These are phyloP conservation scores for Aethes cnicana DNA, from an alignment of 2,888 invertebrate species.

Conservation along the genomic window DNA sequence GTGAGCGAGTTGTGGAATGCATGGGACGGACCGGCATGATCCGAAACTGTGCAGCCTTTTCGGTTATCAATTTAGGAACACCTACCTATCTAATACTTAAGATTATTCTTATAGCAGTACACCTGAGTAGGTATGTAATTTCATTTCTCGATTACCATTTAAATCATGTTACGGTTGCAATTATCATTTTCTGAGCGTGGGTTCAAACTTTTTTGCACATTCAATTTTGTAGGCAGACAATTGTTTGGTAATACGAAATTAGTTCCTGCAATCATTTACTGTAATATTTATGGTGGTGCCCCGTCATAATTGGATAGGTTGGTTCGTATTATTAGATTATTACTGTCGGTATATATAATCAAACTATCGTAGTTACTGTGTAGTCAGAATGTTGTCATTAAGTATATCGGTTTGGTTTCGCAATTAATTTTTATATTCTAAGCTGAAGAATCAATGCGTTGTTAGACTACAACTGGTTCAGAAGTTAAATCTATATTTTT, in stretches of 20 bases:
- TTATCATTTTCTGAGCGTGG: conserved; percentile 41
- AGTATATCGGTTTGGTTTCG: conserved; percentile 3
- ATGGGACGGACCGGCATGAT: conserved; percentile 71
- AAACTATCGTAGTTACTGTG: conserved; percentile 58
- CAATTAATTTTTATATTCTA: background rate
- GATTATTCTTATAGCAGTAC: conserved; percentile 40
- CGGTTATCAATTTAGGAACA: conserved; percentile 57
- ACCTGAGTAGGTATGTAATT: conserved; percentile 31
- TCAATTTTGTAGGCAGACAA: conserved; percentile 45
- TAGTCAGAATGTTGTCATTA: conserved; percentile 46
- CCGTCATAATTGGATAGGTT: conserved; percentile 36
- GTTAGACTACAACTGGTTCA: no score
- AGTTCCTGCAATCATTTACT: conserved; percentile 55
- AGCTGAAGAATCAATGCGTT: background rate
- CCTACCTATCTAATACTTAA: conserved; percentile 39
- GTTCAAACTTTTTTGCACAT: conserved; percentile 41
- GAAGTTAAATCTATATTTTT: no score
- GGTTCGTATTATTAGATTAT: conserved; percentile 50
- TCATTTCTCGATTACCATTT: conserved; percentile 17
- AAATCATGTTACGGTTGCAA: conserved; percentile 31
- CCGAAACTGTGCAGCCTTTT: conserved; percentile 71
- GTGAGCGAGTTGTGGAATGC: conserved; percentile 81
- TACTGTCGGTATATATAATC: conserved; percentile 54
- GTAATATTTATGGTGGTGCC: conserved; percentile 42
- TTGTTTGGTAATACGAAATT: conserved; percentile 63